Conservation (phyloP, 2,888 invertebrate species). For the Philereme transversata region DNA sequence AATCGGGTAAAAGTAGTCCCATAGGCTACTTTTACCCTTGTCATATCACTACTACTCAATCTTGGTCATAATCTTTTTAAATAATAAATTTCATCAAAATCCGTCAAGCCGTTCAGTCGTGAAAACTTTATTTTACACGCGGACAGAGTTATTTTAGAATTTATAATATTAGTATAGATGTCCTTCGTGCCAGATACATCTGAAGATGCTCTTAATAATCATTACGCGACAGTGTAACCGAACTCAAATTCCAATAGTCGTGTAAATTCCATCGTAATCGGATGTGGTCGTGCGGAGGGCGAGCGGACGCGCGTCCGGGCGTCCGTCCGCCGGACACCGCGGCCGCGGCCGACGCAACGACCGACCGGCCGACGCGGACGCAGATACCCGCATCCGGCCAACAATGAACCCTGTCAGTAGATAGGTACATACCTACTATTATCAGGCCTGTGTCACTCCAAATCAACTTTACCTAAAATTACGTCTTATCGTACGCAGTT, state of each 20-base stretch:
- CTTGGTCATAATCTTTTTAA: too few species aligned
- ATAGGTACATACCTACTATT: slow-evolving; percentile 4
- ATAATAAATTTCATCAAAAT: too few species aligned
- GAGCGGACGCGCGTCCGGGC: slow-evolving; percentile 66
- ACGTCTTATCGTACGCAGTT: too few species aligned
- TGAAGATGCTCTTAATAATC: background rate
- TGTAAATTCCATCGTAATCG: slow-evolving; percentile 63
- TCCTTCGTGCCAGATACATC: slow-evolving; percentile 2
- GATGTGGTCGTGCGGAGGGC: slow-evolving; percentile 51
- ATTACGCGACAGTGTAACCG: slow-evolving; percentile 2
- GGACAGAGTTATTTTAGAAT: too few species aligned
- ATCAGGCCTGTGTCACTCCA: slow-evolving; percentile 2
- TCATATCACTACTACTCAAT: too few species aligned
- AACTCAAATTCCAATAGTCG: slow-evolving; percentile 7
- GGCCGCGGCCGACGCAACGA: slow-evolving; percentile 5
- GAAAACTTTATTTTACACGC: too few species aligned
- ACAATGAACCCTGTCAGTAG: slow-evolving; percentile 19
- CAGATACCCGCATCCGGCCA: slow-evolving; percentile 29
- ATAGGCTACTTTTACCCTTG: too few species aligned
- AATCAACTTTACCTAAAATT: background rate
- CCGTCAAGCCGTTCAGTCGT: too few species aligned
- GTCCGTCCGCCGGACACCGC: slow-evolving; percentile 49
- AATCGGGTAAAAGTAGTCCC: too few species aligned
- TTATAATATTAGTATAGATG: background rate
- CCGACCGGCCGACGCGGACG: slow-evolving; percentile 9